Base-by-base conservation (phyloP, 2,888 invertebrate genomes). In the Arctia plantaginis region DNA sequence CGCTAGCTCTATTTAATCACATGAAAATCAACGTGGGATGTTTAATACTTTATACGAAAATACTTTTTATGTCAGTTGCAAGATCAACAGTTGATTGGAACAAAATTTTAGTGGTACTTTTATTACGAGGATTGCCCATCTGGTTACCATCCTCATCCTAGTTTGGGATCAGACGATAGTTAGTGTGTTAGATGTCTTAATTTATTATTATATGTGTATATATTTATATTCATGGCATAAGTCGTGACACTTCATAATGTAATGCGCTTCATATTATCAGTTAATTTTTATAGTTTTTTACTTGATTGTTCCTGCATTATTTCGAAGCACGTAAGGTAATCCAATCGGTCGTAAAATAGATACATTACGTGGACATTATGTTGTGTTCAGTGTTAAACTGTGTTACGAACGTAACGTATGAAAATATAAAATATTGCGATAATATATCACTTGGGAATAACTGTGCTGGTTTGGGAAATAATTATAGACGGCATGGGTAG, bases 321-420 rank as follows among this genome's bases (percentile, higher is more conserved):
- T 69, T 62, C 68, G 2, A 64, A 41, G 67, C 72, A 72, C 72
- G 72, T 67, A 67, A 41, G 3, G 33, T 67, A n/a, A 67, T 67
- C 35, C n/a, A 18, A n/a, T 35, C 33, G 27, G 33, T 44, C 67
- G 44, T 72, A 62, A 72, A 72, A 44, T n/a, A 3, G 23, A 44
- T n/a, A 33, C 27, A 44, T 59, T 51, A 41, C 41, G 23, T 47
- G 6, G 10, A 39, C 18, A 55, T 27, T 59, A 39, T 18, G 8
- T 18, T 39, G 55, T 69, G 27, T 59, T 69, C 12, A 23, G 15
- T 69, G 68, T 55, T 35, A 69, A 55, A 35, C 0, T 69, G 55
- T 69, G n/a, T 39, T n/a, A 69, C 10, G n/a, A 39, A 55, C 6
- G 35, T 4, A 35, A 35, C 35, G 6, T 6, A 35, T 35, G 6